Conservation (phyloP, 2,113 vertebrate species). For the Laticauda laticaudata region DNA sequence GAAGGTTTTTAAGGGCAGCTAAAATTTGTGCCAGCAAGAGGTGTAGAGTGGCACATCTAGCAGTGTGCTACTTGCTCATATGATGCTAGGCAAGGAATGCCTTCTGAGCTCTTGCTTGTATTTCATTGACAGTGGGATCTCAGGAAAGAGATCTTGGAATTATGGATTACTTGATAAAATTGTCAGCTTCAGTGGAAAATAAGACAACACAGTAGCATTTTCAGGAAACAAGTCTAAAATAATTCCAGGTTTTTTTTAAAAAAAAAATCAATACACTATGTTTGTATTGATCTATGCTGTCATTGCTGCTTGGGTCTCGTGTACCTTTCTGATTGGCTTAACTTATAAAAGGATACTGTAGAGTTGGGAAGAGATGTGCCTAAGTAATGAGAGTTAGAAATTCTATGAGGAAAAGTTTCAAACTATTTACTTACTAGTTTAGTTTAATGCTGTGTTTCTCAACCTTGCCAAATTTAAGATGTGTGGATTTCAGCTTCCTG, state of each 20-base stretch:
- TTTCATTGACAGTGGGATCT: neutral
- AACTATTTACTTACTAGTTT: neutral
- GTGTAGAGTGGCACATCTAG: neutral
- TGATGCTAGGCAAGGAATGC: neutral
- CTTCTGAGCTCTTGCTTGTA: neutral
- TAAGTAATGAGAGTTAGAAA: neutral
- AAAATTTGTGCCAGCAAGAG: neutral
- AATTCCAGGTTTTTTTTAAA: neutral
- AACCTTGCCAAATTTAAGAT: neutral
- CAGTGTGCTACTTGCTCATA: neutral
- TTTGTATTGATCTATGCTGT: neutral
- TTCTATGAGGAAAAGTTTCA: neutral
- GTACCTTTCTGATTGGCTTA: neutral
- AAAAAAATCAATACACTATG: neutral
- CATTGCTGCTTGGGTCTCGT: neutral
- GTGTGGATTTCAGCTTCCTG: neutral
- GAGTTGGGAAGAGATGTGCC: neutral
- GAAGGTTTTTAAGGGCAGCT: neutral
- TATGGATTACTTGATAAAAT: neutral
- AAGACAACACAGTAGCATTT: neutral
- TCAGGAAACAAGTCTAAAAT: neutral
- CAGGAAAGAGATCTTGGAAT: too few species aligned
- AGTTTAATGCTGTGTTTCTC: neutral
- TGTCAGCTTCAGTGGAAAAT: neutral
- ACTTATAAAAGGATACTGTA: neutral